Base-by-base conservation (phyloP, 2,888 invertebrate genomes). In the Tetropium fuscum region DNA sequence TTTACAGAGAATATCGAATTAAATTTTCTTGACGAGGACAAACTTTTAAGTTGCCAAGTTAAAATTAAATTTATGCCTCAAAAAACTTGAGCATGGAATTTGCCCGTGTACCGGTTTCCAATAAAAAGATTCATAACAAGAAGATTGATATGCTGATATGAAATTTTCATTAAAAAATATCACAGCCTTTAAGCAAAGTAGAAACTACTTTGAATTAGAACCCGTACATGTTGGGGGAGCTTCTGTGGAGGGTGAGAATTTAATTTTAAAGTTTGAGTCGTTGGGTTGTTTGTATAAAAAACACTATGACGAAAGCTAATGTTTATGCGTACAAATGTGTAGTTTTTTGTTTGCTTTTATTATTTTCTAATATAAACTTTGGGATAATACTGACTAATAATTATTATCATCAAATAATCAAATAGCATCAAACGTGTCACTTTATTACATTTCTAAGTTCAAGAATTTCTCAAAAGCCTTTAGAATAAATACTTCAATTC, bases 31-130 rank as follows among this genome's bases (percentile, higher is more conserved):
- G 11, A 20, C 16, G 15, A 38, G 16, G 4, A 40, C 40, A 10
- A 30, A 40, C 40, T 51, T 40, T 25, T 40, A 49, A 51, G 22
- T 40, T 51, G 11, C 36, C 40, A 40, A 51, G 27, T 40, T 40
- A 11, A 51, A 51, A 51, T 51, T 51, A 51, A 40, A 51, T 51
- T 40, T 40, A 40, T 51, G 16, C 25, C 4, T n/a, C 10, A 38
- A 51, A 40, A 51, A 47, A 15, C 25, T 6, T 19, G 13, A 20
- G 32, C 15, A 27, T 13, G n/a, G 20, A 15, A 25, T 8, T 22
- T 38, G 11, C 49, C n/a, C 22, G 30, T 25, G 8, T 36, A 34
- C 34, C 34, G n/a, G 27, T 18, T 40, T 38, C 19, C 51, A 10
- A 27, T 34, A 10, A 27, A 19, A 22, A 16, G 10, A n/a, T 40